Percentiles rank a stretch among this genome's conserved stretches.
These are phyloP conservation scores for Ricordea florida DNA, from an alignment of 92 coral and sea anemone species.

Conservation along the genomic window DNA sequence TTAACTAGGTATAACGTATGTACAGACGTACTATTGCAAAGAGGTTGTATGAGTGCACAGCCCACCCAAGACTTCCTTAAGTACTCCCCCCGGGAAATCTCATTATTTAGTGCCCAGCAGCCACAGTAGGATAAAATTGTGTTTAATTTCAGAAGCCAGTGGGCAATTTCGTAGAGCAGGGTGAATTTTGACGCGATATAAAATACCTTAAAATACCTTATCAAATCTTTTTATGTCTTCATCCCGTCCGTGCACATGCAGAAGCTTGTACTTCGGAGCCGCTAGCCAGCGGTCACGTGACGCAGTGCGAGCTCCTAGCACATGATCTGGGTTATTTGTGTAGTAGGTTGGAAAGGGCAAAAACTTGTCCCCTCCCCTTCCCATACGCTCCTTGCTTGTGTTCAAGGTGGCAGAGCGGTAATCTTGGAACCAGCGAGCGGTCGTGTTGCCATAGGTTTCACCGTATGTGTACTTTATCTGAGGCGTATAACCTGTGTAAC, in stretches of 20 bases:
- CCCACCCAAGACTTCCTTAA: too few relatives aligned
- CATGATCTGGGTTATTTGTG: conserved; percentile 92
- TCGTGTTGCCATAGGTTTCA: conserved; percentile 90
- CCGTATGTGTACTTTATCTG: conserved; percentile 75
- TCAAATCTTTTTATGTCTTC: conserved; percentile 68
- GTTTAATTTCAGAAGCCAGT: neutral
- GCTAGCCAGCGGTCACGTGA: conserved; percentile 97
- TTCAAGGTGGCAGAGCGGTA: conserved; percentile 78
- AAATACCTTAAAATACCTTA: conserved; percentile 61
- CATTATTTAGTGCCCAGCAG: too few relatives aligned
- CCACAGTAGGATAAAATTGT: too few relatives aligned
- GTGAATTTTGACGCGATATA: neutral
- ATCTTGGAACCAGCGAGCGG: conserved; percentile 84
- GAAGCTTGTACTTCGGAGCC: conserved; percentile 75
- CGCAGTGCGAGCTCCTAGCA: conserved; percentile 89
- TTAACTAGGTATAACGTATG: too few relatives aligned
- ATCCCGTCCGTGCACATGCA: conserved; percentile 73
- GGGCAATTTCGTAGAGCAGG: neutral
- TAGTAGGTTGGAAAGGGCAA: conserved; percentile 96
- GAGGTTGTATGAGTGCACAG: too few relatives aligned
- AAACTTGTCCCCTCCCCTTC: conserved; percentile 89
- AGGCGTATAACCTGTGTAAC: conserved; percentile 92
- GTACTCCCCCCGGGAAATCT: too few relatives aligned
- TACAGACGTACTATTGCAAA: too few relatives aligned
- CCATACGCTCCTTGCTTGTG: conserved; percentile 86